phyloP scores from a whole-genome alignment of 2,888 invertebrate species.

The Oxycera nigricornis region DNA sequence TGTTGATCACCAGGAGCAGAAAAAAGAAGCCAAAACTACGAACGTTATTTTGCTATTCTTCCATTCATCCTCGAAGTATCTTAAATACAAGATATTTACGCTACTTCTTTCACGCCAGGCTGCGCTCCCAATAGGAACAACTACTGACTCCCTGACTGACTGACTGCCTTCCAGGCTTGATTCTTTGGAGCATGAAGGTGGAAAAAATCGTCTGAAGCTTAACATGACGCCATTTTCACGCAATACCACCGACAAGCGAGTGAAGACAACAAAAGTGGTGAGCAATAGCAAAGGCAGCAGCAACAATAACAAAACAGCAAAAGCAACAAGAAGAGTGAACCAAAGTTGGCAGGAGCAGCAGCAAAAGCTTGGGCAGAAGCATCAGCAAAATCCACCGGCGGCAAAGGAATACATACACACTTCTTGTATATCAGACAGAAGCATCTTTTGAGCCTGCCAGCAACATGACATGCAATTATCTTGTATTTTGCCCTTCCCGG shows the following conservation, averaged over 20 bases:
- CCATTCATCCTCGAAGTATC: slow-evolving; percentile 8
- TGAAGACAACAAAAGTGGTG: not conserved
- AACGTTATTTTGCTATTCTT: not conserved
- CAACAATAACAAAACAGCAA: not conserved
- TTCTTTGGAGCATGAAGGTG: not conserved
- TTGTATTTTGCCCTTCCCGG: slow-evolving; percentile 14
- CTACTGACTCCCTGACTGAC: slow-evolving; percentile 37
- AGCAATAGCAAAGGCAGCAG: not conserved
- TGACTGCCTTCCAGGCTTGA: slow-evolving; percentile 24
- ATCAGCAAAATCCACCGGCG: not conserved
- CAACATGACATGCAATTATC: slow-evolving; percentile 39
- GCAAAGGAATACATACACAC: too few relatives aligned
- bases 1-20: too few relatives aligned
- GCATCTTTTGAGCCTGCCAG: slow-evolving; percentile 35
- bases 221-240: slow-evolving; percentile 28
- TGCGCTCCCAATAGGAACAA: not conserved
- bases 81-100: slow-evolving; percentile 8
- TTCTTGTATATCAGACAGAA: slow-evolving; percentile 31
- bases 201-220: not conserved
- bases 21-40: not conserved
- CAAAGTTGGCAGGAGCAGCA: not conserved
- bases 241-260: slow-evolving; percentile 20
- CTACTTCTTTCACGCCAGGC: not conserved
- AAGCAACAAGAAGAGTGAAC: not conserved
- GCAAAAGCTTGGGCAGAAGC: not conserved